Base-by-base conservation (phyloP, 2,888 invertebrate genomes). In the Micoletzkya japonica region DNA sequence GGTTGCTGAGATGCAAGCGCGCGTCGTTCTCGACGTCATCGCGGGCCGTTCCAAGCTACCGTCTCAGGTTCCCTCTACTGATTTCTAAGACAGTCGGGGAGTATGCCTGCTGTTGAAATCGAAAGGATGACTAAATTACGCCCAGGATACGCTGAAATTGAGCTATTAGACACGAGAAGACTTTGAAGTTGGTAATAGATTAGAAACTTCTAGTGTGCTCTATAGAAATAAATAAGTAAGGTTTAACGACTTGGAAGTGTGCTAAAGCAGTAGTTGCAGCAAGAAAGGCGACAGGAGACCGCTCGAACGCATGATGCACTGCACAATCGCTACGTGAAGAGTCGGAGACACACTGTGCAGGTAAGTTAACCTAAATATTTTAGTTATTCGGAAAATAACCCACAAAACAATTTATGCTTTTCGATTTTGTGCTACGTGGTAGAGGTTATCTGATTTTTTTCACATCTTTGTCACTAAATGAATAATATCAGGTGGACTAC, bases 1-100 rank as follows among this genome's bases (percentile, higher is more conserved):
- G 0, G 86, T 88, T 1, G 82, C 86, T n/a, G 88, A 88, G 75
- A 78, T 88, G 78, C 88, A 88, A 77, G 86, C 87, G 49, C 81
- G 88, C 7, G 84, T 88, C 75, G 88, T 87, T 56, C 83, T 75
- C 57, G 81, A 79, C n/a, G 79, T 75, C 37, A 72, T 84, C 24
- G 58, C 60, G 4, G 70, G 70, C n/a, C 24, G 50, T 14, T 63
- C 63, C 32, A 64, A 63, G 58, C 58, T 71, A 2, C 64, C 70
- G 2, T 36, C 52, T 1, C 34, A 30, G 44, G 61, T 61, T 2
- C 1, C 57, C 4, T 50, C 20, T 17, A 1, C n/a, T 4, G 24
- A 2, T 17, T n/a, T 7, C 24, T 6, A 52, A 20, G n/a, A 17
- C 52, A n/a, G 6, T 52, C 52, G n/a, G 6, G 7, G 6, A 10